These are phyloP conservation scores for Notothenia rossii DNA, from an alignment of 2,113 vertebrate species.

Conservation along the genomic window DNA sequence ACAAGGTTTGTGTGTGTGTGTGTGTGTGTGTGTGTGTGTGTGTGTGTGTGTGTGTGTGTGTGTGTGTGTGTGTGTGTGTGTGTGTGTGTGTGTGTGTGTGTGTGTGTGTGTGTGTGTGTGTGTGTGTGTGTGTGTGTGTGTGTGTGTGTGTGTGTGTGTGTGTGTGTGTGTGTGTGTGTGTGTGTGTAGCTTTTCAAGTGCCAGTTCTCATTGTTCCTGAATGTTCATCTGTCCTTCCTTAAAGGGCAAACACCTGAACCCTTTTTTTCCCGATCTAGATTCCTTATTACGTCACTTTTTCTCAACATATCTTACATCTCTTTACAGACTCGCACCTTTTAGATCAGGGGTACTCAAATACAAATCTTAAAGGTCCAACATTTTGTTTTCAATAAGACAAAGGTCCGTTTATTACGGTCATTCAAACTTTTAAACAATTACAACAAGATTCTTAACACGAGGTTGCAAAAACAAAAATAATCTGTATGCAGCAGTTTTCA, in stretches of 20 bases:
- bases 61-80: not conserved
- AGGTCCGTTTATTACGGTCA: too few relatives aligned
- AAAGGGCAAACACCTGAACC: slow-evolving; percentile 44
- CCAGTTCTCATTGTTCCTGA: slow-evolving; percentile 22
- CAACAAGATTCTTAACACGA: too few relatives aligned
- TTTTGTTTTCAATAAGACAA: too few relatives aligned
- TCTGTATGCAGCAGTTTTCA: too few relatives aligned
- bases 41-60: not conserved
- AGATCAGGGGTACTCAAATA: too few relatives aligned
- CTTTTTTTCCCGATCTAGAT: not conserved
- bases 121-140: not conserved
- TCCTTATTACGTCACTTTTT: slow-evolving; percentile 6
- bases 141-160: not conserved
- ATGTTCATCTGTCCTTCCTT: slow-evolving; percentile 32
- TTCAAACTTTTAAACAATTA: too few relatives aligned
- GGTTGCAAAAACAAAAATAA: too few relatives aligned
- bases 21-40: not conserved
- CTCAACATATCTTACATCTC: slow-evolving; percentile 40
- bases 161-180: not conserved
- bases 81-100: not conserved
- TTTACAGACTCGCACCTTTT: slow-evolving; percentile 41
- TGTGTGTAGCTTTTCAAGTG: slow-evolving; percentile 13
- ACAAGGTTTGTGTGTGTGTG: not conserved
- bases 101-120: not conserved
- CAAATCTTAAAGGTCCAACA: too few relatives aligned